Evolutionary conservation across 2,113 vertebrate genomes (phyloP), one percentile per base, ranked within the genome.

Genomic region (Donacobius atricapilla): DNA sequence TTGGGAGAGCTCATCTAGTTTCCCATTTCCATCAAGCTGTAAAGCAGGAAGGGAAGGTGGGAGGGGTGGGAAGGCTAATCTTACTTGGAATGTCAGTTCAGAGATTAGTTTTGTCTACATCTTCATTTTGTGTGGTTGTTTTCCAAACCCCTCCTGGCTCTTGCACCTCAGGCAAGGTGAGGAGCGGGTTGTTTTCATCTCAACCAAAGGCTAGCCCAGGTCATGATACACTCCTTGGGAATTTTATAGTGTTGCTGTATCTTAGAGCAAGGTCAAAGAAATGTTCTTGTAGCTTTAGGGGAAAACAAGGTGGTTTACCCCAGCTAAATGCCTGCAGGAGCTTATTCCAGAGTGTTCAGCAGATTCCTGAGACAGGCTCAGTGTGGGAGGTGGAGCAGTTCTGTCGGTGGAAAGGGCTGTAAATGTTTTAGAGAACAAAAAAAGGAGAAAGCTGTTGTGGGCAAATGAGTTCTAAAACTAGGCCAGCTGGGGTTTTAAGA

Each of bases 401-500:
- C 63, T 83, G 50, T 48, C 35, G 66, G 72, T 85, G 60, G 71
- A 53, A 54, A 85, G 70, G 65, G 61, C 61, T 89, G 58, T 81
- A 87, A 93, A 61, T 3, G 1, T 64, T 86, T 57, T 56, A 51
- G 51, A 51, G 77, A 87, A 28, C 64, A 54, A 72, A 65, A 75
- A 44, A 89, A 39, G 77, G 51, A 86, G 84, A 83, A 39, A 51
- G 47, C 72, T 89, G 23, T 81, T 86, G 72, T 83, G 57, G 47
- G 51, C 77, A 90, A 83, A 84, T 58, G 31, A 93, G 94, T 58
- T 30, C 70, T 70, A 45, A 86, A 96, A 80, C 37, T 83, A 86
- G 87, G 66, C 85, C 75, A 85, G 47, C 82, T 96, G 93, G 42
- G 70, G 30, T 73, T 96, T 90, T 94, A 87, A 65, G 40, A 73